phyloP scores from a whole-genome alignment of 2,113 vertebrate species.

The Accipiter cooperii region DNA sequence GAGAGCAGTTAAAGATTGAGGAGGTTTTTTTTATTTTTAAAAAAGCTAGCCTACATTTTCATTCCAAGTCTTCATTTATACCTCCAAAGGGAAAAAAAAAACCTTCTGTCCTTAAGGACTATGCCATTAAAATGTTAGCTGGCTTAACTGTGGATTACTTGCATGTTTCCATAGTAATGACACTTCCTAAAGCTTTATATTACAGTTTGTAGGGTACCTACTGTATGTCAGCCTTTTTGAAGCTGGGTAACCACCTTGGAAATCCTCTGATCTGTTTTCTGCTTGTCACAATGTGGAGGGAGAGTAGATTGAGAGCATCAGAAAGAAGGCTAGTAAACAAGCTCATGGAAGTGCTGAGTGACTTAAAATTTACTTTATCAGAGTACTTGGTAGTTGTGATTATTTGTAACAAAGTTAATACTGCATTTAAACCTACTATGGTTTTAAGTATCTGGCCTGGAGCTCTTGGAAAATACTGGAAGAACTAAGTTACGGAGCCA shows the following conservation, averaged over 20 bases:
- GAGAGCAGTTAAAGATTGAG: not conserved
- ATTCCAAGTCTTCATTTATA: not conserved
- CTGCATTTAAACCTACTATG: not conserved
- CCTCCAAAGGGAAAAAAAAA: not conserved
- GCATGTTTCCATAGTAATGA: slow-evolving; percentile 33
- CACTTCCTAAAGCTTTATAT: not conserved
- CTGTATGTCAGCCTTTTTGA: not conserved
- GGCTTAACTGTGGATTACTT: not conserved
- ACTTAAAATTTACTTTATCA: not conserved
- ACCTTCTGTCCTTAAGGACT: not conserved
- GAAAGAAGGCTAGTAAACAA: not conserved
- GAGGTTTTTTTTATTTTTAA: not conserved
- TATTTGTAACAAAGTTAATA: not conserved
- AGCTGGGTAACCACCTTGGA: not conserved
- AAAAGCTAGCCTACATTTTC: not conserved
- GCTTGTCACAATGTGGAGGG: not conserved
- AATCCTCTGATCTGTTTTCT: slow-evolving; percentile 7
- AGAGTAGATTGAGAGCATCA: not conserved
- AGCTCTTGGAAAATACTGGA: not conserved
- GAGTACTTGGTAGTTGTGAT: not conserved
- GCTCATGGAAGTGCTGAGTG: not conserved
- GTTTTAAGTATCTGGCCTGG: not conserved
- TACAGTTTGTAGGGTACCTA: not conserved
- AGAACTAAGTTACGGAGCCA: not conserved
- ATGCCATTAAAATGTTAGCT: slow-evolving; percentile 10